Evolutionary conservation across 2,888 invertebrate genomes (phyloP).

Genomic region (Andrena hattorfiana): DNA sequence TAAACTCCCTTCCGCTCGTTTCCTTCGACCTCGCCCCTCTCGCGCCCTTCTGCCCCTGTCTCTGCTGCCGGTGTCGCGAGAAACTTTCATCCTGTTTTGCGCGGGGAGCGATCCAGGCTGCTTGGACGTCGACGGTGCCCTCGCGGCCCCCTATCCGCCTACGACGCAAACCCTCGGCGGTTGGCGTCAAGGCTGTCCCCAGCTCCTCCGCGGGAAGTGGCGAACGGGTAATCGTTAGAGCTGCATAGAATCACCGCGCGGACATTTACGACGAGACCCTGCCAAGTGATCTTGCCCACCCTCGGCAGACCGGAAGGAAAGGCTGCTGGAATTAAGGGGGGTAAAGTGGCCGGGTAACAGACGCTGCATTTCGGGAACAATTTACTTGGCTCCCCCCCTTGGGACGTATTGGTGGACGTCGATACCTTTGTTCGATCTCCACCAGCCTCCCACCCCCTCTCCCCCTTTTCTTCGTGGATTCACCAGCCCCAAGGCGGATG

Average conservation of each 20-base stretch:
- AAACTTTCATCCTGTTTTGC: conserved; percentile 80
- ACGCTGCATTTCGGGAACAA: conserved; percentile 67
- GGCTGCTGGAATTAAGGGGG: background rate
- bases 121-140: conserved; percentile 45
- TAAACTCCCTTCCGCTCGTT: conserved; percentile 59
- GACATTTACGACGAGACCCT: conserved; percentile 7
- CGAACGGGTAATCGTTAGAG: conserved; percentile 54
- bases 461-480: conserved; percentile 19
- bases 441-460: too few relatives aligned
- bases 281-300: background rate
- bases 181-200: conserved; percentile 13
- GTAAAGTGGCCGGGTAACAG: conserved; percentile 56
- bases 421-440: conserved; percentile 65
- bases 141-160: conserved; percentile 67
- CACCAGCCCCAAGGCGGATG: background rate
- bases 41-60: conserved; percentile 18
- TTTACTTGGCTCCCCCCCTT: conserved; percentile 51
- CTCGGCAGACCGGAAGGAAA: background rate
- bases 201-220: background rate
- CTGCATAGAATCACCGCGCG: conserved; percentile 32
- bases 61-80: conserved; percentile 57
- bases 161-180: conserved; percentile 15
- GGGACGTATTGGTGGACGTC: conserved; percentile 45
- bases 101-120: conserved; percentile 44
- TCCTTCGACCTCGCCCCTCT: conserved; percentile 19